phyloP scores from a whole-genome alignment of 2,888 invertebrate genomes.

The Pterostichus niger region DNA sequence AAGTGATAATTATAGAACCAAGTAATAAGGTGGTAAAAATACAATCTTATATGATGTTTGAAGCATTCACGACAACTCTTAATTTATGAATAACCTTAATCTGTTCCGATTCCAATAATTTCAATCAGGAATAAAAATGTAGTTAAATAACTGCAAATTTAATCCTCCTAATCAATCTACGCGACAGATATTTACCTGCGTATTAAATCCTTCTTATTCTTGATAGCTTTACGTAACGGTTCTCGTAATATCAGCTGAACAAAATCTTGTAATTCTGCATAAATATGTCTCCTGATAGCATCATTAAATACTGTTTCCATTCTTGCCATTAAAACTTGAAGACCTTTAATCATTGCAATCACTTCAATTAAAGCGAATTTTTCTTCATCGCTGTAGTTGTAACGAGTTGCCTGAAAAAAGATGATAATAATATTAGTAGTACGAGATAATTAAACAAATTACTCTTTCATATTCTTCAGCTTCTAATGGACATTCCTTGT shows the following conservation, averaged over 20 bases:
- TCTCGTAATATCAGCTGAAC: conserved; percentile 94
- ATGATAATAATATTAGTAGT: conserved; percentile 25
- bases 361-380: conserved; percentile 99
- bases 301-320: conserved; percentile 98
- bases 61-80: no score
- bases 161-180: no score
- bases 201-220: conserved; percentile 98
- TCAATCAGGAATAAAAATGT: no score
- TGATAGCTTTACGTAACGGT: conserved; percentile 96
- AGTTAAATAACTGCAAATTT: no score
- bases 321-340: conserved; percentile 96
- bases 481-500: conserved; percentile 95
- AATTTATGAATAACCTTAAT: no score
- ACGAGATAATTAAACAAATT: conserved; percentile 66
- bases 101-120: no score
- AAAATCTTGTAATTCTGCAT: conserved; percentile 98
- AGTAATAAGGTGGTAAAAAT: no score
- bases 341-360: conserved; percentile 99
- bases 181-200: conserved; percentile 79
- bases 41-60: neutral
- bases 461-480: conserved; percentile 99
- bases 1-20: no score
- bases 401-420: conserved; percentile 89
- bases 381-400: conserved; percentile 98
- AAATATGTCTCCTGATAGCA: conserved; percentile 94